These are phyloP conservation scores for Xyrauchen texanus DNA, from an alignment of 2,113 vertebrate genomes.

Conservation along the genomic window DNA sequence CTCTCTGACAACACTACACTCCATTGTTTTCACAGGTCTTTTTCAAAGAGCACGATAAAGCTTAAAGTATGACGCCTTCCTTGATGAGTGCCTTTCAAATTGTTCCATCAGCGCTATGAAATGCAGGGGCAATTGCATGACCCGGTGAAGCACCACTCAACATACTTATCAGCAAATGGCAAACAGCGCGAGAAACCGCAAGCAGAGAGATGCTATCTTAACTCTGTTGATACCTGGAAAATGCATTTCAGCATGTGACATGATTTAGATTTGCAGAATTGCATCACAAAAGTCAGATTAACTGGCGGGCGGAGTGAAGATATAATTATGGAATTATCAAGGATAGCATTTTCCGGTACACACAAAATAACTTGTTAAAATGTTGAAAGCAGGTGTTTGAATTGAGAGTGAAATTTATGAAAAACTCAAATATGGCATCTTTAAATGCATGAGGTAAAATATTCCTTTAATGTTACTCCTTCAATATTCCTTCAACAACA, in stretches of 20 bases:
- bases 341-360: neutral
- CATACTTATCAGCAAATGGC: conserved; percentile 32
- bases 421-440: neutral
- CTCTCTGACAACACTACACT: conserved; percentile 5
- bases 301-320: neutral
- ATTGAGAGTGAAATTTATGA: neutral
- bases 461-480: neutral
- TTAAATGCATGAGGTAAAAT: no score
- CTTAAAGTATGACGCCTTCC: conserved; percentile 18
- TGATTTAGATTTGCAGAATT: conserved; percentile 23
- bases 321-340: conserved; percentile 13
- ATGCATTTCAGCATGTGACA: conserved; percentile 33
- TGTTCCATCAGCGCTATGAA: conserved; percentile 18
- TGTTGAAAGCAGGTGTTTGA: neutral
- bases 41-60: neutral
- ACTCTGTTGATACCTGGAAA: conserved; percentile 8
- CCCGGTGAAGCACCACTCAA: conserved; percentile 11
- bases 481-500: no score
- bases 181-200: conserved; percentile 16
- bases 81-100: conserved; percentile 28
- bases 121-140: conserved; percentile 27
- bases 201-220: conserved; percentile 42
- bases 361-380: neutral
- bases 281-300: conserved; percentile 20
- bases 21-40: conserved; percentile 30